Evolutionary conservation across 2,888 invertebrate genomes (phyloP), one percentile per base, ranked within the genome.

Genomic region (Polymixis flavicincta): DNA sequence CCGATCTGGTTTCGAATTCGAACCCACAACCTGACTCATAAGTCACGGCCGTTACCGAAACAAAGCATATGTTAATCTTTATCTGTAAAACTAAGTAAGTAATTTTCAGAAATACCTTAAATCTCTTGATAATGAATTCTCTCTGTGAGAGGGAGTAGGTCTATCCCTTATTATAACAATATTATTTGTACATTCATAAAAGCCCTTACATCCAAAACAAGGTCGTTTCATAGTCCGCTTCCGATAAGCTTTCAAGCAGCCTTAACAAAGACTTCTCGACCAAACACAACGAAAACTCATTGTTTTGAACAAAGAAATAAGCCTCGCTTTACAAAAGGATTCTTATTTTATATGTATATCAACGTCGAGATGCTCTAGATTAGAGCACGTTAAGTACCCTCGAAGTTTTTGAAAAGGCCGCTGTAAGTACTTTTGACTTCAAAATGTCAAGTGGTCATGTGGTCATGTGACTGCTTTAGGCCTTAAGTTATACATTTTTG

Each of bases 261-360:
- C 42, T 2, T 66, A 75, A 82, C 82, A 85, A 82, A 64, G 42
- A 28, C 63, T 25, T 37, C 32, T 25, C 48, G 60, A 55, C 55
- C 63, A 75, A 68, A 80, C 75, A 82, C 14, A n/a, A 50, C 32
- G 52, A 54, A 71, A 63, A 70, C 55, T 52, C 71, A 64, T 85
- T 82, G 85, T 85, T 52, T 25, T 13, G n/a, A 68, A 81, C 82
- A 85, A 85, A 76, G 68, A 59, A 76, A 42, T 71, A 81, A 75
- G 66, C 66, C 1, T 48, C 37, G 22, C 17, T 84, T 68, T 55
- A 45, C 63, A 60, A 52, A 80, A 54, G 65, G 25, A 42, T 66
- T 67, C 25, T 54, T 63, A 42, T 81, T 55, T 50, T 25, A 55
- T 42, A 37, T 9, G n/a, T 7, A 37, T 9, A 28, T 7, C 37